phyloP scores from a whole-genome alignment of 2,888 invertebrate genomes.

The Eretmocerus hayati region DNA sequence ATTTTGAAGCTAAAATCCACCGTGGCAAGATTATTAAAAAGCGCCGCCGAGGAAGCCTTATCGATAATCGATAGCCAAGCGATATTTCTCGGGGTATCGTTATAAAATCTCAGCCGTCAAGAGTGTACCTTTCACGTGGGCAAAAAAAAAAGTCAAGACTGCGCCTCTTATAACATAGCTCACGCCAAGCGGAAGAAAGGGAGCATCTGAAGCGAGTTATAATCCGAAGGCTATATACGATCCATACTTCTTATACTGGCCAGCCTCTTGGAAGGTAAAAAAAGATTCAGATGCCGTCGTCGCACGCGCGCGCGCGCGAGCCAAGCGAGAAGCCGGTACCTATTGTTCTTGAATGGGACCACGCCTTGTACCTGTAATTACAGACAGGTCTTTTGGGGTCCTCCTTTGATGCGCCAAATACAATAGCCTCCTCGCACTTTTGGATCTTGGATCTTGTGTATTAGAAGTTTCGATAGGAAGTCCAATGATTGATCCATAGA shows the following conservation, averaged over 20 bases:
- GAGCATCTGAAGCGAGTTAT: too few relatives aligned
- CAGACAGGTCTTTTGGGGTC: conserved; percentile 40
- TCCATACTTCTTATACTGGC: too few relatives aligned
- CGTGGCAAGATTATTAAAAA: background rate
- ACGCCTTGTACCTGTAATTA: conserved; percentile 46
- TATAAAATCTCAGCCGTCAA: conserved; percentile 36
- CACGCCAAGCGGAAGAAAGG: conserved; percentile 5
- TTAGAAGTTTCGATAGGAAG: too few relatives aligned
- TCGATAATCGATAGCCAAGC: conserved; percentile 42
- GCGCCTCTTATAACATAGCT: too few relatives aligned
- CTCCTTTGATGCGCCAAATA: conserved; percentile 43
- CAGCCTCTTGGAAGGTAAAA: too few relatives aligned
- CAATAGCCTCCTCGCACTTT: too few relatives aligned
- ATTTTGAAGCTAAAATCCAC: background rate
- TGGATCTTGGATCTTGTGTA: too few relatives aligned
- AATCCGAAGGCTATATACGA: too few relatives aligned
- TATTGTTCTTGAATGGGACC: conserved; percentile 45
- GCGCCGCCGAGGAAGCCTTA: conserved; percentile 29
- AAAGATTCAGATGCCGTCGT: background rate
- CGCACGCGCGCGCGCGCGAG: conserved; percentile 2
- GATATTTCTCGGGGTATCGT: conserved; percentile 33
- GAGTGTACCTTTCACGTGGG: conserved; percentile 5
- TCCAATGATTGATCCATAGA: background rate
- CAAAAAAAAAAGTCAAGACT: too few relatives aligned
- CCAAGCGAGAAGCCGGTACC: conserved; percentile 34